Evolutionary conservation across 2,113 vertebrate species (phyloP), one percentile per base, ranked within the genome.

Genomic region (Microcebus tavaratra): DNA sequence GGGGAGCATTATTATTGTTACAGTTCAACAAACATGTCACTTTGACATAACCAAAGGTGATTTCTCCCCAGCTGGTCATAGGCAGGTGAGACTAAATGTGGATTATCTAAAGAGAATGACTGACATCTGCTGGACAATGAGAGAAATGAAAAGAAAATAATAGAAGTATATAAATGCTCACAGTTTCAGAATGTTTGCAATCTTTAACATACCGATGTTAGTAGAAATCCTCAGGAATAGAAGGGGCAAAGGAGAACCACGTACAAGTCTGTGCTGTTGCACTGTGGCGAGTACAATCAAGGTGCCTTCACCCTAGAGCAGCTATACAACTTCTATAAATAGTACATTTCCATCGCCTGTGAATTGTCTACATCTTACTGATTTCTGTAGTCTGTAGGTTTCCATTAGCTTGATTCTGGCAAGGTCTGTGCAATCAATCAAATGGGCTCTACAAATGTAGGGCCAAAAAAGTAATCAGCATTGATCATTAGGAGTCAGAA

Each of bases 61-160:
- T 84, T 80, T 91, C 68, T 82, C 45, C 48, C 88, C 45, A 53
- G 57, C n/a, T n/a, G n/a, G n/a, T n/a, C 39, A 14, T 11, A 36
- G 29, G 70, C 67, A 45, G 50, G 50, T n/a, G 34, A 61, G 31
- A 31, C 0, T 1, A 18, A 61, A 65, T 0, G 2, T 2, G 0
- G 12, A 8, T 25, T 81, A 95, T 96, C 50, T 42, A 21, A 98
- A 97, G 97, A 36, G 80, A 97, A 96, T 29, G 97, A 42, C 97
- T 98, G 98, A 97, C 98, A 98, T 78, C 99, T 99, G 97, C 98
- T 98, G 98, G 98, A 31, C 18, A 3, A 55, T 6, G n/a, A 0
- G 50, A 27, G 95, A 94, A 98, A 55, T 84, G 61, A 42, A 68
- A 87, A 86, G 18, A 39, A 68, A 87, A 31, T 23, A 25, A 6